phyloP scores from a whole-genome alignment of 2,888 invertebrate genomes.

The Rhaphigaster nebulosa region DNA sequence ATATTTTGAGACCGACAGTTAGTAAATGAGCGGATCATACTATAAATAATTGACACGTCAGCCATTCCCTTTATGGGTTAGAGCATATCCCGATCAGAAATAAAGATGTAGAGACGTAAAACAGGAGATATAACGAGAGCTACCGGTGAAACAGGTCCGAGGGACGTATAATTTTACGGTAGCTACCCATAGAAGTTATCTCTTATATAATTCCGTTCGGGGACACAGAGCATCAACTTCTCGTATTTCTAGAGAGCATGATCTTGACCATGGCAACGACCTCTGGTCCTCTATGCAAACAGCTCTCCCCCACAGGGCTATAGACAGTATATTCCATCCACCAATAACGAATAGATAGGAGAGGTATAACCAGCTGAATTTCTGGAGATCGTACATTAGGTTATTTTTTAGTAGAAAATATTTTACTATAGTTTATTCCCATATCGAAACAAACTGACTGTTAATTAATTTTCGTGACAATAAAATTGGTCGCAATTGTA shows the following conservation, averaged over 20 bases:
- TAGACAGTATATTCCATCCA: neutral
- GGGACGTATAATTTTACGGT: neutral
- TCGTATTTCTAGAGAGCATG: neutral
- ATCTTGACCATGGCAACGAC: neutral
- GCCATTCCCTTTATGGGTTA: neutral
- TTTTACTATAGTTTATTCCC: too few species aligned
- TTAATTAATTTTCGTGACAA: too few species aligned
- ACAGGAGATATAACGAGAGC: neutral
- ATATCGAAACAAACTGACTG: too few species aligned
- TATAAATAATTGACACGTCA: neutral
- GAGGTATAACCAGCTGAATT: too few species aligned
- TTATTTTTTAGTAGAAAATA: too few species aligned
- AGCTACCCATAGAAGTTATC: neutral
- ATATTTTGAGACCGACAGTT: too few species aligned
- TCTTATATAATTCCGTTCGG: neutral
- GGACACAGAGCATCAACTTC: neutral
- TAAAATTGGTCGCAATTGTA: too few species aligned
- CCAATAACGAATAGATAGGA: neutral
- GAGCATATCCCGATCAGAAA: neutral
- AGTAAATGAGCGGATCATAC: too few species aligned
- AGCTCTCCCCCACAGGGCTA: neutral
- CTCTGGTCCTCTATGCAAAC: neutral
- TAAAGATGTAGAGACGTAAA: neutral
- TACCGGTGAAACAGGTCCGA: neutral
- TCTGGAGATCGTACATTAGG: too few species aligned